Base-by-base conservation (phyloP, 2,888 invertebrate genomes). In the Colostygia pectinataria region DNA sequence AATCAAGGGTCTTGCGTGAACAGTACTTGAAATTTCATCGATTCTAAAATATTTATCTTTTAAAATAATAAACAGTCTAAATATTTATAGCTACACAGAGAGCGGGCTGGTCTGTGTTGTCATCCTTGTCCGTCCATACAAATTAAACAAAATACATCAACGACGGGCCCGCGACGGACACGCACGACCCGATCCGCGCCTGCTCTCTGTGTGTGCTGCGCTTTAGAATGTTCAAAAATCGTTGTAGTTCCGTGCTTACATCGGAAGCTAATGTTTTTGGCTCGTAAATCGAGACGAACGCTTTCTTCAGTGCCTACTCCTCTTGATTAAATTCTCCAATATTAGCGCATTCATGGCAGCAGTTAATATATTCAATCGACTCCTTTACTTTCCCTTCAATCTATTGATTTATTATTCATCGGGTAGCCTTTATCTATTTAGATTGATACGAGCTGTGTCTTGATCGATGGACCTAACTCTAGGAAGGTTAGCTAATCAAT, bases 281-380 rank as follows among this genome's bases (percentile, higher is more conserved):
- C 24, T 45, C 31, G 70, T 80, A 82, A 81, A 80, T 80, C 71
- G 71, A 71, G 61, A 68, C 58, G 68, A 74, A 64, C 63, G 61
- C 68, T 65, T 50, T 46, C 67, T 75, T 71, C 78, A 74, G 71
- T 66, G 63, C 62, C 62, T 66, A 63, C 60, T 55, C 59, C 59
- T n/a, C n/a, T 70, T 76, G 80, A 82, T 81, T 81, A 80, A 81
- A 82, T 78, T 76, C 74, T 66, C 70, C 68, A 60, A 76, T 74
- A 80, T 81, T 79, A 80, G 75, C 71, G 76, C 76, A 73, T 75
- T 78, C 75, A 74, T 69, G 71, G 69, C 67, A 74, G 70, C 74
- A 67, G 75, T 77, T 77, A 78, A 77, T 77, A 67, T 71, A 74
- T 77, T 77, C 76, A 73, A 76, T 77, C 72, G 69, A 65, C 61